Evolutionary conservation across 2,888 invertebrate species (phyloP).

Genomic region (Spodoptera exigua): DNA sequence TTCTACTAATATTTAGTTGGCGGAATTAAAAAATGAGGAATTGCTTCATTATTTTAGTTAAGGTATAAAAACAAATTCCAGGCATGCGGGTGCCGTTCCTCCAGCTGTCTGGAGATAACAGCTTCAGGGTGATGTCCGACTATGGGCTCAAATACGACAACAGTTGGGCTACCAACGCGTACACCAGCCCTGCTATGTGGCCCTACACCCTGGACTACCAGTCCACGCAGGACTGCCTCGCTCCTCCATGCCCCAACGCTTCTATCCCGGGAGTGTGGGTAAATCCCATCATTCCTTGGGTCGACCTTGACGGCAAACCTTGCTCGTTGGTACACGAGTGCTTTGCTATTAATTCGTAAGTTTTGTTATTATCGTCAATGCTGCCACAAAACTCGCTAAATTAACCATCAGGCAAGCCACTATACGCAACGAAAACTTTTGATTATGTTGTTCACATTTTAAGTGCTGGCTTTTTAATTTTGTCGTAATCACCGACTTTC

Average conservation of each 20-base stretch:
- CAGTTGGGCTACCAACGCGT: slow-evolving; percentile 88
- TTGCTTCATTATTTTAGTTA: no score
- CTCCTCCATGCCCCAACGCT: slow-evolving; percentile 88
- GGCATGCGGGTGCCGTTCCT: slow-evolving; percentile 88
- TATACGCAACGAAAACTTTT: no score
- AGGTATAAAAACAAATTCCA: slow-evolving; percentile 47
- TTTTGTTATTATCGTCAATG: slow-evolving; percentile 24
- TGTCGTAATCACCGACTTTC: no score
- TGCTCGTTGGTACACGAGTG: slow-evolving; percentile 90
- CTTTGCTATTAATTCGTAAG: slow-evolving; percentile 82
- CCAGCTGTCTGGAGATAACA: slow-evolving; percentile 87
- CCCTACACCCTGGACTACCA: slow-evolving; percentile 91
- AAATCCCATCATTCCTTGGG: slow-evolving; percentile 90
- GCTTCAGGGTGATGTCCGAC: slow-evolving; percentile 87
- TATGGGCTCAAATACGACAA: slow-evolving; percentile 89
- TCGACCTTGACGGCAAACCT: slow-evolving; percentile 76
- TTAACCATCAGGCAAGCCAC: no score
- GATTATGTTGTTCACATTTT: no score
- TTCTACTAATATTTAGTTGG: no score
- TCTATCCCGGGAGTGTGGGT: slow-evolving; percentile 90
- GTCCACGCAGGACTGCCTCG: slow-evolving; percentile 88
- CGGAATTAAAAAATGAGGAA: no score
- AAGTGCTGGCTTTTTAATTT: no score
- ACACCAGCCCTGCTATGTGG: slow-evolving; percentile 86
- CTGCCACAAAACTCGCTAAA: no score